Evolutionary conservation across 1,140 invertebrate species (phyloP).

Genomic region (Heliconius hermathena): DNA sequence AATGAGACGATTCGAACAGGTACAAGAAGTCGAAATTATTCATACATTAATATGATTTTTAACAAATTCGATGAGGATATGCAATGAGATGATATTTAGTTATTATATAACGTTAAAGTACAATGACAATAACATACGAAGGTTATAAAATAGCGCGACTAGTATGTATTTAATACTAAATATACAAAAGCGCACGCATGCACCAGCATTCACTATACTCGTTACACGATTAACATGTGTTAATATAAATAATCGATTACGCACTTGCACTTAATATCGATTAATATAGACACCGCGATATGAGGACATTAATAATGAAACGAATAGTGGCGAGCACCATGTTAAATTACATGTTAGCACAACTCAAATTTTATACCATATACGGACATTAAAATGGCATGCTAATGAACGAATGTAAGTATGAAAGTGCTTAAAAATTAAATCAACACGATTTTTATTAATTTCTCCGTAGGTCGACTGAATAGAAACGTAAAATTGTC

Average conservation of each 20-base stretch:
- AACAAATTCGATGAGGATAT: slow-evolving; percentile 42
- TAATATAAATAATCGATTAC: neutral
- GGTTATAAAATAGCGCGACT: slow-evolving; percentile 48
- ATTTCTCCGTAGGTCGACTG: neutral
- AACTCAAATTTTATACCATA: neutral
- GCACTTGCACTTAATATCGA: neutral
- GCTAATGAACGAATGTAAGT: neutral
- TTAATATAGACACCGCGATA: slow-evolving; percentile 25
- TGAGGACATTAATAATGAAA: slow-evolving; percentile 10
- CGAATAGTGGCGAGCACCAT: neutral
- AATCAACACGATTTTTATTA: neutral
- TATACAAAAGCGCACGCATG: slow-evolving; percentile 42
- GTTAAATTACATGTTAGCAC: neutral
- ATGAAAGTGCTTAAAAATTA: neutral
- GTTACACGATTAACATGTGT: neutral
- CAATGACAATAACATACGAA: slow-evolving; percentile 35
- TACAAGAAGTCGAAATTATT: slow-evolving; percentile 35
- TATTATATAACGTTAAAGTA: slow-evolving; percentile 42
- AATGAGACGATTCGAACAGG: slow-evolving; percentile 42
- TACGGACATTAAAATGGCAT: neutral
- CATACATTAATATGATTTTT: slow-evolving; percentile 21
- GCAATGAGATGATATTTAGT: slow-evolving; percentile 46
- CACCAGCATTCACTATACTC: slow-evolving; percentile 28
- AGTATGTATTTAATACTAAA: slow-evolving; percentile 49
- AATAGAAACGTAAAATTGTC: slow-evolving; percentile 46